Evolutionary conservation across 2,113 vertebrate species (phyloP).

Genomic region (Pollachius pollachius): DNA sequence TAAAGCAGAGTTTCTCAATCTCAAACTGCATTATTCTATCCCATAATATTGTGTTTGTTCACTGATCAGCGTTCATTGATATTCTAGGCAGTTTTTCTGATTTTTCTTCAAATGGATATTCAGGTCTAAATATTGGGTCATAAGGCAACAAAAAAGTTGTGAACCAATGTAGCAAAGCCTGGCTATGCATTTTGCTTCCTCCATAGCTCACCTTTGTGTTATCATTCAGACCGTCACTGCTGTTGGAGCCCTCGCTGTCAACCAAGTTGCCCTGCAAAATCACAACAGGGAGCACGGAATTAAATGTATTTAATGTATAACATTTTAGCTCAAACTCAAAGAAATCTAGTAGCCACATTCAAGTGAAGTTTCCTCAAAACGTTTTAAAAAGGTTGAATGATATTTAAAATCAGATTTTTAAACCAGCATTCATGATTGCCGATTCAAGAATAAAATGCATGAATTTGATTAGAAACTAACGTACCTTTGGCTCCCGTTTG

Average conservation of each 20-base stretch:
- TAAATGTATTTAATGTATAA: neutral
- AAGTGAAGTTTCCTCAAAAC: neutral
- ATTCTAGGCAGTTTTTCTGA: no score
- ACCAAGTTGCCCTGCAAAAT: conserved; percentile 31
- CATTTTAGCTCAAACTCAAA: neutral
- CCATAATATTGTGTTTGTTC: no score
- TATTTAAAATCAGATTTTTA: neutral
- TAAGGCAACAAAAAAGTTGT: no score
- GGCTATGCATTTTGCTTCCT: neutral
- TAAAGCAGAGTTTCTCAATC: no score
- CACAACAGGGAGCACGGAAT: neutral
- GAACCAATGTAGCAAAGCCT: neutral
- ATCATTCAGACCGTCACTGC: conserved; percentile 48
- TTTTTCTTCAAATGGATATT: no score
- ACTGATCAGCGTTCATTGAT: no score
- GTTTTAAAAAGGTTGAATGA: neutral
- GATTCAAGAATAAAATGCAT: no score
- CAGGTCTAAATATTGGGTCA: no score
- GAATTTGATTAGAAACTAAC: neutral
- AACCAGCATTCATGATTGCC: neutral
- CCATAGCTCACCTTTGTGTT: conserved; percentile 36
- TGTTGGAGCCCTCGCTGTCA: conserved; percentile 47
- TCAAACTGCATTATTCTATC: no score
- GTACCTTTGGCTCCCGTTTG: conserved; percentile 46
- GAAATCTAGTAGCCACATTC: neutral